These are phyloP conservation scores for Leptinotarsa tumamoca DNA, from an alignment of 2,888 invertebrate genomes.

Conservation along the genomic window DNA sequence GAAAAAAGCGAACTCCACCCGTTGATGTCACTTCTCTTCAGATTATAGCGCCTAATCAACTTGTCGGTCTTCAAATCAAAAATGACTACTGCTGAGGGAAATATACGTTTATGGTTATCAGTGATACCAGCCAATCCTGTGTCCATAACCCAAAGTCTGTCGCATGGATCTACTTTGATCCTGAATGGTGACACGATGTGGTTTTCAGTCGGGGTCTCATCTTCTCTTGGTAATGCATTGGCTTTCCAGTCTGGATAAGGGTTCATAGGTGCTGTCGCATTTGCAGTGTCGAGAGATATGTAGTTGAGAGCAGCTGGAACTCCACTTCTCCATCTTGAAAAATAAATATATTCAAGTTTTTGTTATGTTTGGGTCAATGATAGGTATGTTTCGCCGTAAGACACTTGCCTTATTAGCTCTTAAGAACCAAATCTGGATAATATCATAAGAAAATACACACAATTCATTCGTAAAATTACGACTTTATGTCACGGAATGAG, in stretches of 20 bases:
- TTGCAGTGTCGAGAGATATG: constrained; percentile 69
- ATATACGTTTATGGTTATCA: constrained; percentile 73
- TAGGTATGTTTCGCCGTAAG: too few relatives aligned
- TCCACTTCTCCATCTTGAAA: constrained; percentile 71
- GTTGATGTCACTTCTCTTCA: constrained; percentile 79
- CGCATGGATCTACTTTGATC: constrained; percentile 79
- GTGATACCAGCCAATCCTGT: constrained; percentile 82
- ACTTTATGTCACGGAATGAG: too few relatives aligned
- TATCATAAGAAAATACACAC: too few relatives aligned
- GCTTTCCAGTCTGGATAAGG: constrained; percentile 85
- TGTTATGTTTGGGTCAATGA: too few relatives aligned
- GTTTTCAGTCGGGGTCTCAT: constrained; percentile 68
- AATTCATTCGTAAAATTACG: too few relatives aligned
- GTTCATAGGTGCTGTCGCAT: constrained; percentile 77
- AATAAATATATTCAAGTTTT: too few relatives aligned
- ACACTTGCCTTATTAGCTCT: too few relatives aligned
- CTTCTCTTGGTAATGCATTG: constrained; percentile 78
- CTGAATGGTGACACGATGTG: constrained; percentile 81
- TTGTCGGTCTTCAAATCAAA: constrained; percentile 83
- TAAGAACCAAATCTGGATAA: too few relatives aligned
- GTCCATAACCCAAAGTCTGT: constrained; percentile 86
- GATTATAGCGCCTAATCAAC: constrained; percentile 76
- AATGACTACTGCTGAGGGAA: constrained; percentile 75
- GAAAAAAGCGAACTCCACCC: constrained; percentile 84
- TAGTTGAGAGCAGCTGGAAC: constrained; percentile 79